Percentiles rank a stretch among this genome's conserved stretches.
Conservation (phyloP, 2,888 invertebrate species). For the Lithophane ornitopus region DNA sequence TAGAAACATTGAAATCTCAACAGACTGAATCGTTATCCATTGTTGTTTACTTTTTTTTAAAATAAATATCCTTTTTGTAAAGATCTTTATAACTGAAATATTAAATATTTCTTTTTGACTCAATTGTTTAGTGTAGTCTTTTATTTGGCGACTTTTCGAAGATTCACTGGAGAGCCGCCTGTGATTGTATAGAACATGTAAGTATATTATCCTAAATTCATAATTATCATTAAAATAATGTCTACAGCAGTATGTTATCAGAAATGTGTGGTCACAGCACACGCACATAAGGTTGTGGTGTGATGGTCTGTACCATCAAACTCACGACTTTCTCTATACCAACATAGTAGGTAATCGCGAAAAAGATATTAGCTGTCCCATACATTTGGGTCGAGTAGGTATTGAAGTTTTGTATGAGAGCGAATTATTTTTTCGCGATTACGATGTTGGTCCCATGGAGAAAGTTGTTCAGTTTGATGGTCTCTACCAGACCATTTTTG, state of each 20-base stretch:
- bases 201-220: no score
- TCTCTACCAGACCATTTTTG: not conserved
- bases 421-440: not conserved
- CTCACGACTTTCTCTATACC: no score
- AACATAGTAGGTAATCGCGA: no score
- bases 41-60: constrained; percentile 33
- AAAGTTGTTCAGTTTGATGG: not conserved
- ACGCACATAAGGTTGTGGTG: no score
- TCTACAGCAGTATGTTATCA: no score
- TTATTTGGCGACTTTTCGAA: constrained; percentile 11
- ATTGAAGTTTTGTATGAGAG: no score
- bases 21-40: constrained; percentile 50
- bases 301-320: no score
- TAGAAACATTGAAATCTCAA: constrained; percentile 52
- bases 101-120: constrained; percentile 31
- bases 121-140: constrained; percentile 33
- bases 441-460: not conserved
- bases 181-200: not conserved
- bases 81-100: constrained; percentile 21
- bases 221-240: no score
- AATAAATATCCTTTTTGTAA: constrained; percentile 20
- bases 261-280: no score
- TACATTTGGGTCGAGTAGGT: no score
- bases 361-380: no score
- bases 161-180: not conserved